These are phyloP conservation scores for Nerophis ophidion DNA, from an alignment of 2,113 vertebrate species.

Conservation along the genomic window DNA sequence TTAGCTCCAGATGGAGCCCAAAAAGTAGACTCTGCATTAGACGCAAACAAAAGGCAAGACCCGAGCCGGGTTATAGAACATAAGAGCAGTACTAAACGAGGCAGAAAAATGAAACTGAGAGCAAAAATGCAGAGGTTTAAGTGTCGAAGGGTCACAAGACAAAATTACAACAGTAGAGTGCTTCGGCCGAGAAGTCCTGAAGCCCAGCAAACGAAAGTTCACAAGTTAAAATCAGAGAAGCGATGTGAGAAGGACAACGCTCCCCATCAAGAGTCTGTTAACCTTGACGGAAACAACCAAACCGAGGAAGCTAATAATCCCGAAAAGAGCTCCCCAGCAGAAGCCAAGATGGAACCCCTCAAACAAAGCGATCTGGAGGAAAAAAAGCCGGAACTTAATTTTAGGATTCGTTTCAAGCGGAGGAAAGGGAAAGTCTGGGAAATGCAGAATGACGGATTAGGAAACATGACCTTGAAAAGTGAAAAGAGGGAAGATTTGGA, in stretches of 20 bases:
- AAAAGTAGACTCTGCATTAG: constrained; percentile 12
- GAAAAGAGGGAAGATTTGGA: constrained; percentile 30
- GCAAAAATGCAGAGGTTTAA: constrained; percentile 29
- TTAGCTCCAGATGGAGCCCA: constrained; percentile 18
- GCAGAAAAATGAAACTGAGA: constrained; percentile 12
- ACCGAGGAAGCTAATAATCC: neutral
- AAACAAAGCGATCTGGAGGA: constrained; percentile 24
- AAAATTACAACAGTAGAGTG: constrained; percentile 18
- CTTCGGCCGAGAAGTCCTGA: constrained; percentile 40
- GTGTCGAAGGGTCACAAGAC: constrained; percentile 23
- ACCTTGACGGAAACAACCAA: neutral
- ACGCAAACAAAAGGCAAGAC: constrained; percentile 7
- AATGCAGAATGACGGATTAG: constrained; percentile 48
- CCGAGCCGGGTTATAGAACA: constrained; percentile 1
- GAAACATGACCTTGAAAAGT: constrained; percentile 25
- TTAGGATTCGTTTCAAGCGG: constrained; percentile 70
- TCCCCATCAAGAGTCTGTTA: neutral
- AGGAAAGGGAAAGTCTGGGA: constrained; percentile 70
- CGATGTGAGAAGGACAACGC: constrained; percentile 2
- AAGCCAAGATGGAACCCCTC: constrained; percentile 8
- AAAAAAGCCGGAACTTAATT: constrained; percentile 45
- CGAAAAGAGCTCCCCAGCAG: neutral
- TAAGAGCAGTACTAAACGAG: constrained; percentile 13
- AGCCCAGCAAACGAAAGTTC: constrained; percentile 16
- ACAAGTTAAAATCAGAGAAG: constrained; percentile 25